phyloP scores from a whole-genome alignment of 2,888 invertebrate genomes.

The Calameuta pallipes region DNA sequence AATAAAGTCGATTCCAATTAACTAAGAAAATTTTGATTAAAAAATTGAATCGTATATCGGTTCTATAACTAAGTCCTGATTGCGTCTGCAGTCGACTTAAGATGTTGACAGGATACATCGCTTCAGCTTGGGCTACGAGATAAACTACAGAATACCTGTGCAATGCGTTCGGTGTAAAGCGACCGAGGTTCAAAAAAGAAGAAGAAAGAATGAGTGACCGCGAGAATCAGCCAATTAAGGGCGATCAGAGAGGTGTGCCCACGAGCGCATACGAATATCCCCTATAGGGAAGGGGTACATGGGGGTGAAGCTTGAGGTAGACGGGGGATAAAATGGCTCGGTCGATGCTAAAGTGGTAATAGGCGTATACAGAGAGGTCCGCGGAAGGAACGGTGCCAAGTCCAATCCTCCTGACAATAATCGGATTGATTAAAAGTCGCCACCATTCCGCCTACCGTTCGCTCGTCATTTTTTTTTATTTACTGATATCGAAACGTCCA shows the following conservation, averaged over 20 bases:
- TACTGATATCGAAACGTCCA: not conserved
- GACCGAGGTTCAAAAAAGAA: not conserved
- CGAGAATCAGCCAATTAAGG: slow-evolving; percentile 47
- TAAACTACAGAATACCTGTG: no score
- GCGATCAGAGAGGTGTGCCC: slow-evolving; percentile 29
- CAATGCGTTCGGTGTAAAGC: no score
- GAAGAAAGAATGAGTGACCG: slow-evolving; percentile 15
- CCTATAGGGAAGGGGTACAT: slow-evolving; percentile 1
- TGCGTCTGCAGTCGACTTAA: no score
- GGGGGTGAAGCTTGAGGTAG: slow-evolving; percentile 13
- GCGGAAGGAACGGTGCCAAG: slow-evolving; percentile 41
- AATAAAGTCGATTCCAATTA: not conserved
- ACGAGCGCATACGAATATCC: slow-evolving; percentile 16
- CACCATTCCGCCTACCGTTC: slow-evolving; percentile 23
- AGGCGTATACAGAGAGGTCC: slow-evolving; percentile 24
- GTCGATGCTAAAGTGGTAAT: slow-evolving; percentile 35
- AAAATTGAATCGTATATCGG: no score
- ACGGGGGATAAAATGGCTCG: slow-evolving; percentile 16
- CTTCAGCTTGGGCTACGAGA: no score
- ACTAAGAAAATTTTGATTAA: not conserved
- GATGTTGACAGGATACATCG: no score
- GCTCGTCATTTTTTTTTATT: not conserved
- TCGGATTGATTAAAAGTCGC: slow-evolving; percentile 56
- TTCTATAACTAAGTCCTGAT: no score
- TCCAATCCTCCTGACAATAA: slow-evolving; percentile 51